Conservation (phyloP, 2,888 invertebrate genomes). For the Xestia c-nigrum region DNA sequence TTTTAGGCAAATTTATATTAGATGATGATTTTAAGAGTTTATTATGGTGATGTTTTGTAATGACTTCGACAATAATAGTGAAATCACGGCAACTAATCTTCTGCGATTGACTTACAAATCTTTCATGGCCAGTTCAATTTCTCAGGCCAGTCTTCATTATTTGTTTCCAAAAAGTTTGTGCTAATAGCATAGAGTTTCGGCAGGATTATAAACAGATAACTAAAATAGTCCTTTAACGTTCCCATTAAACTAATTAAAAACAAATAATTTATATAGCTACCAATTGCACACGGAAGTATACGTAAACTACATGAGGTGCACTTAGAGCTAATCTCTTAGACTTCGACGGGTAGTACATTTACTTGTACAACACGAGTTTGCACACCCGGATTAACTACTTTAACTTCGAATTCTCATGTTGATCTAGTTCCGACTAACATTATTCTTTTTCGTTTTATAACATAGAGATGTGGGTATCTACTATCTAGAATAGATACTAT, state of each 20-base stretch:
- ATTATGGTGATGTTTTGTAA: no score
- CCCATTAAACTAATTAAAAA: not conserved
- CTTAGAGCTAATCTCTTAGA: constrained; percentile 30
- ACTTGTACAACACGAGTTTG: constrained; percentile 28
- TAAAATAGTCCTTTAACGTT: not conserved
- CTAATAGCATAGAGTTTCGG: not conserved
- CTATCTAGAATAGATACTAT: no score
- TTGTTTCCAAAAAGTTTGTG: not conserved
- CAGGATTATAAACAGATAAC: not conserved
- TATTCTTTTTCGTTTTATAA: not conserved
- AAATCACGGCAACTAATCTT: no score
- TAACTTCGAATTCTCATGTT: constrained; percentile 19
- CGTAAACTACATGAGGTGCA: constrained; percentile 21
- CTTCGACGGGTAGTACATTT: constrained; percentile 42
- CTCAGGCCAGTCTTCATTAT: no score
- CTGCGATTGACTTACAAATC: no score
- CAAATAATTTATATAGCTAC: constrained; percentile 15
- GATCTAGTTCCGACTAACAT: not conserved
- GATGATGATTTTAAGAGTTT: no score
- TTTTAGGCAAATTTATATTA: no score
- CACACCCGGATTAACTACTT: constrained; percentile 26
- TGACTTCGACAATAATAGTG: no score
- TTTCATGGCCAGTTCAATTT: no score
- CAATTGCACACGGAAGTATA: not conserved
- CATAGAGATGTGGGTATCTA: not conserved